Evolutionary conservation across 2,888 invertebrate species (phyloP).

Genomic region (Meiosimyza platycephala): DNA sequence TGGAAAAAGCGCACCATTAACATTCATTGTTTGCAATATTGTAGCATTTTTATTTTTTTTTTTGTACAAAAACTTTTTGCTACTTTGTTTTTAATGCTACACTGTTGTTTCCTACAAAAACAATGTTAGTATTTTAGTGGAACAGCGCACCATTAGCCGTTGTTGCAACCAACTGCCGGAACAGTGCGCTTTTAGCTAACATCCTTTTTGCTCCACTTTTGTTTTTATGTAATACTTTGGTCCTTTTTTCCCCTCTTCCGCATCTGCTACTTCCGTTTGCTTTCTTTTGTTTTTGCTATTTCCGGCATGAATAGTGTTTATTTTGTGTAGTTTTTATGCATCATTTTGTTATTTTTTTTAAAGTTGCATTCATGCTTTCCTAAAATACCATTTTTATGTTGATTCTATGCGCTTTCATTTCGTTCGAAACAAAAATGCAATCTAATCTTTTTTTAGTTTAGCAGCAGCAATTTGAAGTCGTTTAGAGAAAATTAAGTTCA

Average conservation of each 20-base stretch:
- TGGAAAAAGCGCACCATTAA: no score
- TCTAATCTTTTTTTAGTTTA: background rate
- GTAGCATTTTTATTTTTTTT: no score
- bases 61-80: background rate
- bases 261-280: background rate
- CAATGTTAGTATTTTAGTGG: background rate
- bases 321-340: background rate
- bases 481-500: background rate
- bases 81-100: background rate
- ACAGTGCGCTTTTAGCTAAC: background rate
- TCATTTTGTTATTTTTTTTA: slow-evolving; percentile 2
- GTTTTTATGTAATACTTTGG: background rate
- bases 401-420: background rate
- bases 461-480: background rate
- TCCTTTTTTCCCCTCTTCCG: background rate
- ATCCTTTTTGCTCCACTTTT: background rate
- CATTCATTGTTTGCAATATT: background rate
- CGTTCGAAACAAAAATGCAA: background rate
- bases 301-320: background rate
- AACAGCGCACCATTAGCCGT: background rate
- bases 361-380: background rate
- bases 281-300: background rate
- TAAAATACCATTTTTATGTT: background rate
- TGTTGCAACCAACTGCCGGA: background rate
- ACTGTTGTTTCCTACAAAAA: background rate